Evolutionary conservation across 1,140 invertebrate genomes (phyloP).

Genomic region (Penaeus chinensis): DNA sequence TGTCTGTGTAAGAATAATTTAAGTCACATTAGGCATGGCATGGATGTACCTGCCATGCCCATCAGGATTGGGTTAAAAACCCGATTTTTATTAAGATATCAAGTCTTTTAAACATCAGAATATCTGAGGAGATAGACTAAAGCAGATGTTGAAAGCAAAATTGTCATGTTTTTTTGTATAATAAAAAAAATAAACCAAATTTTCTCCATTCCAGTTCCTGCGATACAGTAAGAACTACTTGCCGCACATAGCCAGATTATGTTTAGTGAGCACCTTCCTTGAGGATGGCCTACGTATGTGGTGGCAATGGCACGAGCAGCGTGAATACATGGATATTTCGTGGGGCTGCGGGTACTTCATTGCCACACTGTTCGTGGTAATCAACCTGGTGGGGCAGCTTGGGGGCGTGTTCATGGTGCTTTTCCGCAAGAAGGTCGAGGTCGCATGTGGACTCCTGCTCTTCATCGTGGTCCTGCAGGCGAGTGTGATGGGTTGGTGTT

Average conservation of each 20-base stretch:
- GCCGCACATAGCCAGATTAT: slow-evolving; percentile 94
- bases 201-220: slow-evolving; percentile 79
- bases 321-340: slow-evolving; percentile 97
- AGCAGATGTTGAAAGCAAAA: too few species aligned
- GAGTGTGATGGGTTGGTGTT: slow-evolving; percentile 51
- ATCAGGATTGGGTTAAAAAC: too few species aligned
- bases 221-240: slow-evolving; percentile 92
- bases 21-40: too few species aligned
- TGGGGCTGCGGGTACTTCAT: slow-evolving; percentile 97
- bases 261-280: slow-evolving; percentile 98
- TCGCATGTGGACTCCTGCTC: slow-evolving; percentile 94
- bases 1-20: too few species aligned
- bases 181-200: background rate
- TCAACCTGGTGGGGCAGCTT: slow-evolving; percentile 96
- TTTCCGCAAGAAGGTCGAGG: slow-evolving; percentile 89
- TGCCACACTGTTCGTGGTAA: slow-evolving; percentile 89
- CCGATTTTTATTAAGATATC: too few species aligned
- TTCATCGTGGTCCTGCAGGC: slow-evolving; percentile 96
- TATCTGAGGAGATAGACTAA: too few species aligned
- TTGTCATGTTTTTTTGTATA: too few species aligned
- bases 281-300: slow-evolving; percentile 99
- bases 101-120: too few species aligned
- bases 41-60: too few species aligned
- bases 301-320: slow-evolving; percentile 97
- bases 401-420: slow-evolving; percentile 96